phyloP scores from a whole-genome alignment of 1,140 invertebrate genomes.

The Manduca sexta region DNA sequence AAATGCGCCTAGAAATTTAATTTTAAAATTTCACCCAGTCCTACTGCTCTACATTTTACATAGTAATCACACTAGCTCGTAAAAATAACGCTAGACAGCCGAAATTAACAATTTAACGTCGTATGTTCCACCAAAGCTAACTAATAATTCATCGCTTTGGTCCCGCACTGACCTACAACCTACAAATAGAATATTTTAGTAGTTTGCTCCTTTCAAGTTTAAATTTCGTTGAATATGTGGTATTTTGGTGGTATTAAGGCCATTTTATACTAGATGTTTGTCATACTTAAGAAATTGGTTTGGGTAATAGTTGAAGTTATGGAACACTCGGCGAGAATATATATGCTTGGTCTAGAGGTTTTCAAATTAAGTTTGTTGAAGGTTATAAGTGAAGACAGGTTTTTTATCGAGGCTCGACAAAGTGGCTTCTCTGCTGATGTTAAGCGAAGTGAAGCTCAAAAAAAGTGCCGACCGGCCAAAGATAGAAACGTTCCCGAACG shows the following conservation, averaged over 20 bases:
- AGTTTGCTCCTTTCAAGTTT: conserved; percentile 13
- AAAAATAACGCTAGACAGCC: conserved; percentile 1
- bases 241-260: conserved; percentile 1
- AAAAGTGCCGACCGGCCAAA: no score
- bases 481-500: no score
- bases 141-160: conserved; percentile 10
- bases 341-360: no score
- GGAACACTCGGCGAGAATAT: no score
- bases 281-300: no score
- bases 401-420: no score
- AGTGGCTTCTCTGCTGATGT: no score
- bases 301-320: no score
- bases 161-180: conserved; percentile 7
- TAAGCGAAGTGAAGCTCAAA: no score
- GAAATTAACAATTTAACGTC: conserved; percentile 1
- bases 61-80: neutral
- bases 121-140: neutral
- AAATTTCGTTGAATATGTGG: conserved; percentile 3
- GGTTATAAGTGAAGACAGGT: no score
- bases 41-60: neutral
- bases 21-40: neutral
- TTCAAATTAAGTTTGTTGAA: no score
- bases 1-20: neutral
- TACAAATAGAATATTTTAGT: conserved; percentile 17
- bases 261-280: no score